These are phyloP conservation scores for Neostethus bicornis DNA, from an alignment of 2,797 vertebrate species.

Conservation along the genomic window DNA sequence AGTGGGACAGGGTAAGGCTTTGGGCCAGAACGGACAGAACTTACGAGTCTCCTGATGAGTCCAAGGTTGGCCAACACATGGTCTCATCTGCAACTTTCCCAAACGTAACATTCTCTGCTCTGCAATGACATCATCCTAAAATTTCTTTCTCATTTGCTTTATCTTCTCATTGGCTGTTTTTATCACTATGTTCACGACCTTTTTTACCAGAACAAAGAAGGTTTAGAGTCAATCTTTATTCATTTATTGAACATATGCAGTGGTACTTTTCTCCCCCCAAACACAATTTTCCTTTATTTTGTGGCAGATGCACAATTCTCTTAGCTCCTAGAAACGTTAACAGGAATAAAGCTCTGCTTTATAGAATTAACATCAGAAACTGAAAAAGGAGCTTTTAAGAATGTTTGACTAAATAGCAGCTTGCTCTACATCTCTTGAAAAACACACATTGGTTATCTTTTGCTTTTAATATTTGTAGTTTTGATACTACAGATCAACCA, in stretches of 20 bases:
- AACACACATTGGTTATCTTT: too few relatives aligned
- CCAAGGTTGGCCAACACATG: conserved; percentile 27
- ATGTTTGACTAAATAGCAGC: too few relatives aligned
- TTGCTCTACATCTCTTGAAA: too few relatives aligned
- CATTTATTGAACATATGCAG: conserved; percentile 49
- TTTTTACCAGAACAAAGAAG: conserved; percentile 38
- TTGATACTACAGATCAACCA: too few relatives aligned
- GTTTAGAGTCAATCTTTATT: conserved; percentile 42
- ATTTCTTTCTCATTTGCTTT: conserved; percentile 22
- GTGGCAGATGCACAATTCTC: neutral
- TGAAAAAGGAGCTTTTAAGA: too few relatives aligned
- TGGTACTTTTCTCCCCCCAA: too few relatives aligned
- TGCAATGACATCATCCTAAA: conserved; percentile 42
- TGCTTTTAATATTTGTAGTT: too few relatives aligned
- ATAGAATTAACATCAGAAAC: too few relatives aligned
- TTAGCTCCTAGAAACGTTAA: neutral
- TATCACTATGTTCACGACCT: conserved; percentile 55
- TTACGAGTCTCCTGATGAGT: conserved; percentile 44
- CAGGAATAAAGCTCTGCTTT: neutral
- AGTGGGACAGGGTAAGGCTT: conserved; percentile 54
- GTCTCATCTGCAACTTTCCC: conserved; percentile 19
- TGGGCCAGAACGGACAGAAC: conserved; percentile 54
- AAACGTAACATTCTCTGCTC: conserved; percentile 40
- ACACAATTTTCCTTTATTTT: neutral
- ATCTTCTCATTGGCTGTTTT: conserved; percentile 43